These are phyloP conservation scores for Thysanoteuthis rhombus DNA, from an alignment of 2,888 invertebrate species.

Conservation along the genomic window DNA sequence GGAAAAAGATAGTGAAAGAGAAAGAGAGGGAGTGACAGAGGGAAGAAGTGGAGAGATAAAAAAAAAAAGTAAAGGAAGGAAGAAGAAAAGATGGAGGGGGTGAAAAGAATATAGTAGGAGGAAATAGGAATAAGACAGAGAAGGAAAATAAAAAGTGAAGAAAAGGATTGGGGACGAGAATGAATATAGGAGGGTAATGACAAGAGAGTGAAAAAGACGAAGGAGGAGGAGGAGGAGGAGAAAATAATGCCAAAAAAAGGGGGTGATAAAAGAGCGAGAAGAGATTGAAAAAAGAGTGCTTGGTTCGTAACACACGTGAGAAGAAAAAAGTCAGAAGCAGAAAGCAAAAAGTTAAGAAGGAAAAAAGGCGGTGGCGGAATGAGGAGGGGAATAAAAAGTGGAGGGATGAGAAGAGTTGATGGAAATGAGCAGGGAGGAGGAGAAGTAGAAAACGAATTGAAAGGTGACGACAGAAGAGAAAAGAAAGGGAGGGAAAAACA, in stretches of 20 bases:
- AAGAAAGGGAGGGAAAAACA: too few relatives aligned
- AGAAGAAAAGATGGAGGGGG: neutral
- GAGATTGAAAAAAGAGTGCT: too few relatives aligned
- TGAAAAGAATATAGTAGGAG: too few relatives aligned
- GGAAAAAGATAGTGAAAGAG: neutral
- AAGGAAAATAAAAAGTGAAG: too few relatives aligned
- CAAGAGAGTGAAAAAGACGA: too few relatives aligned
- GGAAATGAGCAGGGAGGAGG: too few relatives aligned
- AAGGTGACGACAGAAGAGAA: too few relatives aligned
- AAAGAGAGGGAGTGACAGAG: neutral
- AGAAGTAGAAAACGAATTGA: too few relatives aligned
- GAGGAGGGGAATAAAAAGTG: neutral
- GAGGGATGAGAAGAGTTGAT: neutral
- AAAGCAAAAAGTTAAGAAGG: too few relatives aligned
- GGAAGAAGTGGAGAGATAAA: neutral
- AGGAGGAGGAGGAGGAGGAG: neutral
- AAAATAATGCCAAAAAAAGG: neutral
- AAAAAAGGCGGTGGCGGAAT: neutral
- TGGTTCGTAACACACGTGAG: neutral
- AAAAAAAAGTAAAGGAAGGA: neutral
- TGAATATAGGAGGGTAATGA: too few relatives aligned
- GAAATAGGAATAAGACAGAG: too few relatives aligned
- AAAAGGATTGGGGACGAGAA: too few relatives aligned
- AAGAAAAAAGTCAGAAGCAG: neutral
- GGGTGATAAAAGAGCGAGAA: neutral